Conservation (phyloP, 2,888 invertebrate species). For the Camponotus fellah region DNA sequence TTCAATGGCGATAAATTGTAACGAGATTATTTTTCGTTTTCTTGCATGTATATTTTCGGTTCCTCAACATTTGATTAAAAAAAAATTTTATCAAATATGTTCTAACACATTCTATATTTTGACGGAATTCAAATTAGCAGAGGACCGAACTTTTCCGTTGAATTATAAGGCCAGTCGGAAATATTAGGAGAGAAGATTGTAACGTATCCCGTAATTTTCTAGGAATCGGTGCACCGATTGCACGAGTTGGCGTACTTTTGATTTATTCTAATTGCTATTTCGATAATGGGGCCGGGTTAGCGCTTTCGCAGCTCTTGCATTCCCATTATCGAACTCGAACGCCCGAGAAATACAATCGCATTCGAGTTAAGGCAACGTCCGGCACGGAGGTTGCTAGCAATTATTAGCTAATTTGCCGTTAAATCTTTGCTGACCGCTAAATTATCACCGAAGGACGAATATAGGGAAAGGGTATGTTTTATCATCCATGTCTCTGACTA, state of each 20-base stretch:
- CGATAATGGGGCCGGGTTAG: conserved; percentile 82
- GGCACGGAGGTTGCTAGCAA: conserved; percentile 73
- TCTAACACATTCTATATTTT: conserved; percentile 17
- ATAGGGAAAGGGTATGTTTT: conserved; percentile 59
- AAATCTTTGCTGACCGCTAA: conserved; percentile 83
- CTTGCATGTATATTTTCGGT: not conserved
- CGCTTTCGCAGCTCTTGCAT: conserved; percentile 80
- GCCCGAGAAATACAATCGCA: conserved; percentile 83
- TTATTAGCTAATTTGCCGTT: conserved; percentile 85
- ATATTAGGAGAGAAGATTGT: conserved; percentile 53
- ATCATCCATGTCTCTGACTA: not conserved
- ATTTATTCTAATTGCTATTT: conserved; percentile 86
- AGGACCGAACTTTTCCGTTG: conserved; percentile 29
- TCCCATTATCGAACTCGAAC: conserved; percentile 85
- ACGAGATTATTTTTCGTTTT: not conserved
- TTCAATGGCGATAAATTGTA: not conserved
- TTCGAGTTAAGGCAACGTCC: conserved; percentile 82
- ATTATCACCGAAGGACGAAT: conserved; percentile 68
- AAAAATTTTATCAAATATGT: conserved; percentile 7
- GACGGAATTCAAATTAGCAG: conserved; percentile 37
- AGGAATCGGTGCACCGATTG: conserved; percentile 79
- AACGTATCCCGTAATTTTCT: conserved; percentile 61
- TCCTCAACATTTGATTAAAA: not conserved
- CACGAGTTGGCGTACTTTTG: conserved; percentile 81
- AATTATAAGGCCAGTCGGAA: conserved; percentile 44